A percentile compares a stretch with the other conserved stretches of the same genome.
Evolutionary conservation across 2,113 vertebrate genomes (phyloP).

Genomic region (Antechinus stuartii): DNA sequence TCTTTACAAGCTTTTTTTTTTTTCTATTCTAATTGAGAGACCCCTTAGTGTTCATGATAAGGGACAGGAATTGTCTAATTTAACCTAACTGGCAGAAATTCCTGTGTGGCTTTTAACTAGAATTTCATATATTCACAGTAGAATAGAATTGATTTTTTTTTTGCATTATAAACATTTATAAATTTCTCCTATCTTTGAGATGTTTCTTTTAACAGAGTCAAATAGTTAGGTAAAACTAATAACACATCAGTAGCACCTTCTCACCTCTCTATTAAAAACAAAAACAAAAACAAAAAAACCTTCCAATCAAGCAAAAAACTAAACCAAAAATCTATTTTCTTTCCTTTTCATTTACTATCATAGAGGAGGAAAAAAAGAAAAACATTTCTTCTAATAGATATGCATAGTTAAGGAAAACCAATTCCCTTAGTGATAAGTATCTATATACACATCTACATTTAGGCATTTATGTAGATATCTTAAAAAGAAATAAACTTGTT

Average conservation of each 20-base stretch:
- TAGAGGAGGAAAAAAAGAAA: not conserved
- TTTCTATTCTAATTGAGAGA: not conserved
- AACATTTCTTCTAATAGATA: not conserved
- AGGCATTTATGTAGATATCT: too few relatives aligned
- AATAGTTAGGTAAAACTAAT: not conserved
- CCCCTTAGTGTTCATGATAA: not conserved
- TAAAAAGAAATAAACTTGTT: too few relatives aligned
- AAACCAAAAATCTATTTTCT: not conserved
- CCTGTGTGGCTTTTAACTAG: not conserved
- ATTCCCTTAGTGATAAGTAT: too few relatives aligned
- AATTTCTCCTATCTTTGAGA: not conserved
- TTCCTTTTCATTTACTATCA: not conserved
- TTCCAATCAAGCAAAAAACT: not conserved
- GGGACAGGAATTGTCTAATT: not conserved
- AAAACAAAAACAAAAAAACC: not conserved
- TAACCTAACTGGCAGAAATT: not conserved
- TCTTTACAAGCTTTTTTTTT: not conserved
- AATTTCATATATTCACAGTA: not conserved
- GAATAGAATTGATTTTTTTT: not conserved
- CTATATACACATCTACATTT: too few relatives aligned
- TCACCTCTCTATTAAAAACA: not conserved
- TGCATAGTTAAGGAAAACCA: too few relatives aligned
- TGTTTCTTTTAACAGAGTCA: not conserved
- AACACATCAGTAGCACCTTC: not conserved
- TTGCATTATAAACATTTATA: not conserved